Evolutionary conservation across 2,888 invertebrate genomes (phyloP), one percentile per base, ranked within the genome.

Genomic region (Orthonychiurus folsomi): DNA sequence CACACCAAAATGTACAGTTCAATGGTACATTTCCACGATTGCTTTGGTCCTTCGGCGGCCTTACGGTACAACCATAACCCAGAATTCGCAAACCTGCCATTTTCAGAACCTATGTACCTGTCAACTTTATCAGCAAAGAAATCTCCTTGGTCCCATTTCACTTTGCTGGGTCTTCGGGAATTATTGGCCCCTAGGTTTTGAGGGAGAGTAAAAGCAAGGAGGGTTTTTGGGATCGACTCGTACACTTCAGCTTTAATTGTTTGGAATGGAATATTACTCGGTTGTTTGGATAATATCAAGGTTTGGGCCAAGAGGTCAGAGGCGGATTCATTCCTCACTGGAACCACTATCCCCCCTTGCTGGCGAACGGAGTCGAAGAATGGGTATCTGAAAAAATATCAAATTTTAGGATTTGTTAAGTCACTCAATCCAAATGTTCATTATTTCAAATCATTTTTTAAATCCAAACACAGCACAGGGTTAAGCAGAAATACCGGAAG

Each of bases 211-310:
- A 69, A 37, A 9, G 37, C 37, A 9, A 37, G 37, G 9, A 37
- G 47, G 59, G 69, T 69, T 61, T 66, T 70, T 12, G 69, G 56
- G 20, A 71, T 61, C n/a, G 66, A 65, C 60, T 71, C 69, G 61
- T 69, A 71, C n/a, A 72, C 68, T 64, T 70, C 70, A 27, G 69
- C 64, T 48, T 72, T 70, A 26, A 72, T 69, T 25, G 69, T 66
- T 25, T 65, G 65, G 21, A 72, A 61, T 1, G 72, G 72, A 50
- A 72, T 66, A 61, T 67, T 64, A 60, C 69, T 68, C 2, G 69
- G 67, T 52, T 69, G 72, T 55, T 72, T 69, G 23, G 69, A 62
- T 24, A 72, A 62, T 12, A 68, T 69, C 9, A 72, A 63, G 18
- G 70, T 69, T 60, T 72, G 72, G 15, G 70, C 67, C 23, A 72